Evolutionary conservation across 2,797 vertebrate species (phyloP).

Genomic region (Cyprinodon diabolis): DNA sequence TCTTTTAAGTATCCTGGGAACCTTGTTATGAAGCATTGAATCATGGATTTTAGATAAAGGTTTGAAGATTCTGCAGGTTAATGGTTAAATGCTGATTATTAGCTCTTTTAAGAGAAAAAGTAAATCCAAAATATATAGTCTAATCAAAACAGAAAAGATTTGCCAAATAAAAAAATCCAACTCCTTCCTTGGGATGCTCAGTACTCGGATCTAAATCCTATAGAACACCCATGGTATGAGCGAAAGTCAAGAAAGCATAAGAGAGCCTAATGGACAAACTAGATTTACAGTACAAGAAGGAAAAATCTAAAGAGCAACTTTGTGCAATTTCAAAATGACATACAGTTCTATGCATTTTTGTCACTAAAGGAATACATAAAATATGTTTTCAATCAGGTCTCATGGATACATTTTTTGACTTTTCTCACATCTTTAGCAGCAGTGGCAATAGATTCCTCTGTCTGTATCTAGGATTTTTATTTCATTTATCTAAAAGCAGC

Average conservation of each 20-base stretch:
- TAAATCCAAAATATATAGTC: not conserved
- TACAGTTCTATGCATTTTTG: not conserved
- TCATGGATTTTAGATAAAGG: not conserved
- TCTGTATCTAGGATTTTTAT: not conserved
- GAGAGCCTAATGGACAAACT: not conserved
- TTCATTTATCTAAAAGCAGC: constrained; percentile 23
- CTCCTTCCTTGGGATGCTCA: not conserved
- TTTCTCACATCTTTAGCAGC: not conserved
- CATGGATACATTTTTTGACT: too few relatives aligned
- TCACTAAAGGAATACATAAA: not conserved
- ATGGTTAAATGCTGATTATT: not conserved
- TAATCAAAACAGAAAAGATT: not conserved
- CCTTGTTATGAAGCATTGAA: not conserved
- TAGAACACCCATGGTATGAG: not conserved
- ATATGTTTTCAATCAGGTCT: not conserved
- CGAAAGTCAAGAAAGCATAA: too few relatives aligned
- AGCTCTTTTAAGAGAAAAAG: not conserved
- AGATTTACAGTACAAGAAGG: not conserved
- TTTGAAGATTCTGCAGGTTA: not conserved
- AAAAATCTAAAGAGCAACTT: not conserved
- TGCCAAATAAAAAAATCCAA: not conserved
- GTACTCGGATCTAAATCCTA: not conserved
- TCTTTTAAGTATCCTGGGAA: not conserved
- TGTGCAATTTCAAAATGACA: not conserved
- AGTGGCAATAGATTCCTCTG: not conserved